Conservation (phyloP, 2,113 vertebrate genomes). For the Daphoenositta chrysoptera region DNA sequence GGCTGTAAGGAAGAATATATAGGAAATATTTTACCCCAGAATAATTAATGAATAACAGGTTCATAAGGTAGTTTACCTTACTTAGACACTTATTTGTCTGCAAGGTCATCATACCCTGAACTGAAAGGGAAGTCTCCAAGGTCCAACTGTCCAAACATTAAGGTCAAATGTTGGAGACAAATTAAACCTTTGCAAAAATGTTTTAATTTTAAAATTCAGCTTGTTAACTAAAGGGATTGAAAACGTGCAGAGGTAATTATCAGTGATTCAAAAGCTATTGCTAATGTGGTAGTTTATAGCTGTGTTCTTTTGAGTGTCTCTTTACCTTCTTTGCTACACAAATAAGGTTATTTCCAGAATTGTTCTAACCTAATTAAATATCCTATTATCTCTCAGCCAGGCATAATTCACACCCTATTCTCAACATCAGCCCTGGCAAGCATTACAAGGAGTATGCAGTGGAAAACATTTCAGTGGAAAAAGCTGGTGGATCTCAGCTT, state of each 20-base stretch:
- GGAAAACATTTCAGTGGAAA: background rate
- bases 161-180: background rate
- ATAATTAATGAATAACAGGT: background rate
- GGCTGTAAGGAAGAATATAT: background rate
- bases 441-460: background rate
- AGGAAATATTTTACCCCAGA: background rate
- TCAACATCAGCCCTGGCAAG: background rate
- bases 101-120: background rate
- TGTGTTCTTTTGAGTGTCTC: background rate
- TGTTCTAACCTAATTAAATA: background rate
- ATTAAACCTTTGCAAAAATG: background rate
- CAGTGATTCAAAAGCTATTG: background rate
- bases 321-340: background rate
- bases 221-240: background rate
- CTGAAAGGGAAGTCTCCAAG: background rate
- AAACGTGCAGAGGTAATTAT: background rate
- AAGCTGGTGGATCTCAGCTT: background rate
- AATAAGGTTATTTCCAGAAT: conserved; percentile 24
- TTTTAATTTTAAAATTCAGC: background rate
- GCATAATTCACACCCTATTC: background rate
- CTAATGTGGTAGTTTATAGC: background rate
- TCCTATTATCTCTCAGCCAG: background rate
- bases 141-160: background rate
- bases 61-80: background rate
- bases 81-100: background rate